Conservation (phyloP, 30 jellyfish, hydroid and myxozoan species). For the Cassiopea xamachana region DNA sequence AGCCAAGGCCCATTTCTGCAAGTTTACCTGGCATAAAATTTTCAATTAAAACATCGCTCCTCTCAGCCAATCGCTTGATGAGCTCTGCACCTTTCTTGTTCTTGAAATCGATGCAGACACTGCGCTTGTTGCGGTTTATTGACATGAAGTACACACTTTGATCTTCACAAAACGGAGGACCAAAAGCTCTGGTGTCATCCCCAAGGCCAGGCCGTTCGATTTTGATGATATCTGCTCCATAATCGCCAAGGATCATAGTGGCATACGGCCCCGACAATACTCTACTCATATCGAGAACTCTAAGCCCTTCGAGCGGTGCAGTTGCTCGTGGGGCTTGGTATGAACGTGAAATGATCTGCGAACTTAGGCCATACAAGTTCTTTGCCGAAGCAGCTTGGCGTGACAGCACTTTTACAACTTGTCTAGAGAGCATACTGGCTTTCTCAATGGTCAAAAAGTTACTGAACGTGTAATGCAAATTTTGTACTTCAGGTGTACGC, state of each 20-base stretch:
- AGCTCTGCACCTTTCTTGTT: constrained; percentile 80
- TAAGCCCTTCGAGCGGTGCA: constrained; percentile 71
- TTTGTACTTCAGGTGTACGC: not conserved
- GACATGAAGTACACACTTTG: constrained; percentile 95
- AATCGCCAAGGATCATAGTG: constrained; percentile 92
- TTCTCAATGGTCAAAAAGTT: not conserved
- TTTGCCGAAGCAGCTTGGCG: not conserved
- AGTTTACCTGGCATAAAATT: constrained; percentile 90
- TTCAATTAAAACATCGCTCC: constrained; percentile 94
- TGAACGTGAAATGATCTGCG: constrained; percentile 9
- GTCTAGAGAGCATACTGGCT: constrained; percentile 33
- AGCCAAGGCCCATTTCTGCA: constrained; percentile 88
- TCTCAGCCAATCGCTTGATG: constrained; percentile 78
- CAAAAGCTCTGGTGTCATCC: constrained; percentile 92
- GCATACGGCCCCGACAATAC: constrained; percentile 98
- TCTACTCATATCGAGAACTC: constrained; percentile 78
- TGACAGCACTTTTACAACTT: not conserved
- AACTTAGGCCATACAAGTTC: constrained; percentile 29
- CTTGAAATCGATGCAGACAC: constrained; percentile 79
- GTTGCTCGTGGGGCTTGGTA: constrained; percentile 46
- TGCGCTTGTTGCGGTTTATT: constrained; percentile 89
- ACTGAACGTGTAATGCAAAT: not conserved
- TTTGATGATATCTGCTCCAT: constrained; percentile 95
- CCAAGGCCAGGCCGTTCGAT: constrained; percentile 97
- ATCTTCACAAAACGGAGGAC: constrained; percentile 96